These are phyloP conservation scores for Megalopta genalis DNA, from an alignment of 1,140 invertebrate species.

Conservation along the genomic window DNA sequence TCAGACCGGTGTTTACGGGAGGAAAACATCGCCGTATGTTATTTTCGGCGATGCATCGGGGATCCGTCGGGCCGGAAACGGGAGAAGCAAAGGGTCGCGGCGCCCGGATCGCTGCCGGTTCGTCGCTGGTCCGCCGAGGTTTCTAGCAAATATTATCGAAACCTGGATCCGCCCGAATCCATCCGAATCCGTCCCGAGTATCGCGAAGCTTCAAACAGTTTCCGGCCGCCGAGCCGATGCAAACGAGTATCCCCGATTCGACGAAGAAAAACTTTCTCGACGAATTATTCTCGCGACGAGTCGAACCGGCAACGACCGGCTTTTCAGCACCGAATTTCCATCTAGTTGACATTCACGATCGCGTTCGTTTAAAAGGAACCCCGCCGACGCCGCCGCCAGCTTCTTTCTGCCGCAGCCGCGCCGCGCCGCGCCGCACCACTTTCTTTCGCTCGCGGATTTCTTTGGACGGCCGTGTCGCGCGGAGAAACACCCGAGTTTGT, in stretches of 20 bases:
- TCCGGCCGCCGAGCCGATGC: neutral
- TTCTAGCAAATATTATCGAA: neutral
- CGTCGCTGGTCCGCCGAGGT: neutral
- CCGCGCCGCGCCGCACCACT: neutral
- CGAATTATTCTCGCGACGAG: neutral
- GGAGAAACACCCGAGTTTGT: no score
- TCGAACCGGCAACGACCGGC: neutral
- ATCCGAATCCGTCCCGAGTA: no score
- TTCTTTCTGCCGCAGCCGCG: no score
- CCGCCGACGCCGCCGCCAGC: no score
- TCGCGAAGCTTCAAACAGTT: no score
- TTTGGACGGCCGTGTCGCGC: neutral
- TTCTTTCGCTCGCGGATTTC: neutral
- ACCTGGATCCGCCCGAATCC: no score
- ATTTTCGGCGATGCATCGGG: constrained; percentile 36
- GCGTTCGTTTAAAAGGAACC: neutral
- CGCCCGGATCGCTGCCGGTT: neutral
- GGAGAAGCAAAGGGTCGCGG: constrained; percentile 7
- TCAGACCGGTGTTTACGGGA: constrained; percentile 44
- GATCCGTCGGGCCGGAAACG: constrained; percentile 20
- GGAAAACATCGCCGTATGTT: constrained; percentile 24
- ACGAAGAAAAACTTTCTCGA: neutral
- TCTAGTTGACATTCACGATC: constrained; percentile 1
- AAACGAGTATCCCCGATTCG: neutral
- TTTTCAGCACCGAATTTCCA: constrained; percentile 6